Evolutionary conservation across 1,140 invertebrate species (phyloP).

Genomic region (Sitobion miscanthi): DNA sequence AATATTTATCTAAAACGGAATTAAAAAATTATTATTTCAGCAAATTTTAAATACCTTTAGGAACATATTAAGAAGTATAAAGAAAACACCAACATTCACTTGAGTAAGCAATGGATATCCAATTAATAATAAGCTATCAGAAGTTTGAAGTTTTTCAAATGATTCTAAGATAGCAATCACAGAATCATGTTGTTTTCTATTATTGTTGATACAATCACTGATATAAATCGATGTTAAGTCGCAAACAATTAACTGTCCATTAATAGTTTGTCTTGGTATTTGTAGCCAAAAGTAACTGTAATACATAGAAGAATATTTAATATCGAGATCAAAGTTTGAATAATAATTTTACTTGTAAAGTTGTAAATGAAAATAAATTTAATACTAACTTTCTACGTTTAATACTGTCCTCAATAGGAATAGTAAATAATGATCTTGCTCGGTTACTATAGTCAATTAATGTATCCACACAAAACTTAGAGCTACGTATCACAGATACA

Average conservation of each 20-base stretch:
- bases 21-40: not conserved
- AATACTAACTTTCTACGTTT: slow-evolving; percentile 47
- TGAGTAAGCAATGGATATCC: slow-evolving; percentile 51
- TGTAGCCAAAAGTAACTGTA: slow-evolving; percentile 49
- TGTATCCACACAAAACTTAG: slow-evolving; percentile 45
- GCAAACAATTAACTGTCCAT: slow-evolving; percentile 37
- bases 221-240: slow-evolving; percentile 43
- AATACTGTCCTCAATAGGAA: slow-evolving; percentile 30
- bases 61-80: slow-evolving; percentile 31
- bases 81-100: slow-evolving; percentile 52
- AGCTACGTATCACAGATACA: slow-evolving; percentile 38
- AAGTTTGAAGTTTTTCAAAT: slow-evolving; percentile 22
- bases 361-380: not conserved
- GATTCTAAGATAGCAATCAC: slow-evolving; percentile 45
- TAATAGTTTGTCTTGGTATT: slow-evolving; percentile 23
- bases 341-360: not conserved
- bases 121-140: slow-evolving; percentile 49
- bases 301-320: not conserved
- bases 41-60: slow-evolving; percentile 31
- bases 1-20: not conserved
- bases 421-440: slow-evolving; percentile 53
- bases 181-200: slow-evolving; percentile 51
- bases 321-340: not conserved
- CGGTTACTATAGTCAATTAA: slow-evolving; percentile 45
- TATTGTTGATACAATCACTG: slow-evolving; percentile 41